Percentiles rank a stretch among this genome's conserved stretches.
These are phyloP conservation scores for Archocentrus centrarchus DNA, from an alignment of 2,113 vertebrate genomes.

Conservation along the genomic window DNA sequence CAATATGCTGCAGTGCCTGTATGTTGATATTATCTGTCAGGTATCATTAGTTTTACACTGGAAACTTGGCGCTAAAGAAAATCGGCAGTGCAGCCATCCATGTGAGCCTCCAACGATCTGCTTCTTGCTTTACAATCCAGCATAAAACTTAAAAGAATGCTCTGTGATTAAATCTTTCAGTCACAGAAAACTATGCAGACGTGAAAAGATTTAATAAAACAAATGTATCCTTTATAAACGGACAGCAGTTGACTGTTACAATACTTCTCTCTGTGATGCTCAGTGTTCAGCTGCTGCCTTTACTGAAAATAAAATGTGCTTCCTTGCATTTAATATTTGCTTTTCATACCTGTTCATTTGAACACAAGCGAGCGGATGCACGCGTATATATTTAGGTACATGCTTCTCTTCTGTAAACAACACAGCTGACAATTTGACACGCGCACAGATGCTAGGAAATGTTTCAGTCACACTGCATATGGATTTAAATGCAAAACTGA, in stretches of 20 bases:
- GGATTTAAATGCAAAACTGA: conserved; percentile 33
- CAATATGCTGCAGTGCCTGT: conserved; percentile 37
- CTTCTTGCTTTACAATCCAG: not conserved
- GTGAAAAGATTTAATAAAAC: not conserved
- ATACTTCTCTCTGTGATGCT: not conserved
- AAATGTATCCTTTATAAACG: not conserved
- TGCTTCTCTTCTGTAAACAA: not conserved
- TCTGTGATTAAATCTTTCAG: not conserved
- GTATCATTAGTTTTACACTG: conserved; percentile 36
- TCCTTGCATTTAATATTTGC: not conserved
- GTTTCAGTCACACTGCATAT: not conserved
- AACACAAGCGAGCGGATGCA: not conserved
- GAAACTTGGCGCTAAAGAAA: conserved; percentile 9
- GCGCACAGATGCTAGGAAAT: not conserved
- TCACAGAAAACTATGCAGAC: not conserved
- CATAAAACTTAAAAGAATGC: not conserved
- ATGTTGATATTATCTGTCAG: conserved; percentile 54
- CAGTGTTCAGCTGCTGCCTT: not conserved
- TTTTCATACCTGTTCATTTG: not conserved
- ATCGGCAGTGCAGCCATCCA: not conserved
- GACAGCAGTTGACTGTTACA: conserved; percentile 1
- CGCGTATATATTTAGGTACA: not conserved
- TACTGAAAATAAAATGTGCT: conserved; percentile 7
- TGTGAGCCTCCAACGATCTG: not conserved
- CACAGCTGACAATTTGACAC: not conserved